Evolutionary conservation across 2,113 vertebrate genomes (phyloP).

Genomic region (Sprattus sprattus): DNA sequence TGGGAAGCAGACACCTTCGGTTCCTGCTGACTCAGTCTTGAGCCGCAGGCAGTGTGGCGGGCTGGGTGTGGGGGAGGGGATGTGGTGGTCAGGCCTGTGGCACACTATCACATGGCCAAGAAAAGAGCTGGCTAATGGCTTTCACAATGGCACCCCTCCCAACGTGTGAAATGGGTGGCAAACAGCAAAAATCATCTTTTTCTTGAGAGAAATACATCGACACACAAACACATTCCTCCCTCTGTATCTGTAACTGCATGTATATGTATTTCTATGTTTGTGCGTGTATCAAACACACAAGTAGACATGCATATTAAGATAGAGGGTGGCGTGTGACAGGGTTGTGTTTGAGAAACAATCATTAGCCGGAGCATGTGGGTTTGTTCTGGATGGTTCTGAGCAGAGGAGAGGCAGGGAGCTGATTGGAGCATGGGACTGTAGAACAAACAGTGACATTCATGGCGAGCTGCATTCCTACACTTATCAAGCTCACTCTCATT

Average conservation of each 20-base stretch:
- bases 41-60: constrained; percentile 67
- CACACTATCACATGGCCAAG: constrained; percentile 63
- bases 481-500: background rate
- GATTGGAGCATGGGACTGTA: background rate
- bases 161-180: constrained; percentile 5
- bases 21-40: constrained; percentile 76
- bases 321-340: background rate
- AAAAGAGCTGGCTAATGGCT: constrained; percentile 73
- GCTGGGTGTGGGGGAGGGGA: constrained; percentile 54
- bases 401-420: background rate
- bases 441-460: constrained; percentile 18
- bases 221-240: background rate
- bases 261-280: background rate
- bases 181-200: background rate
- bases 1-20: constrained; percentile 74
- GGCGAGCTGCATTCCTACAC: constrained; percentile 5
- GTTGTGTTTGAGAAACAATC: background rate
- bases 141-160: constrained; percentile 66
- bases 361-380: background rate
- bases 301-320: background rate
- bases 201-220: background rate
- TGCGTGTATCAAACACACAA: background rate
- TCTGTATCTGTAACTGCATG: background rate
- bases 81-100: constrained; percentile 66
- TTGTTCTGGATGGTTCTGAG: background rate